phyloP scores from a whole-genome alignment of 1,140 invertebrate genomes.

The Drosophila nebulosa region DNA sequence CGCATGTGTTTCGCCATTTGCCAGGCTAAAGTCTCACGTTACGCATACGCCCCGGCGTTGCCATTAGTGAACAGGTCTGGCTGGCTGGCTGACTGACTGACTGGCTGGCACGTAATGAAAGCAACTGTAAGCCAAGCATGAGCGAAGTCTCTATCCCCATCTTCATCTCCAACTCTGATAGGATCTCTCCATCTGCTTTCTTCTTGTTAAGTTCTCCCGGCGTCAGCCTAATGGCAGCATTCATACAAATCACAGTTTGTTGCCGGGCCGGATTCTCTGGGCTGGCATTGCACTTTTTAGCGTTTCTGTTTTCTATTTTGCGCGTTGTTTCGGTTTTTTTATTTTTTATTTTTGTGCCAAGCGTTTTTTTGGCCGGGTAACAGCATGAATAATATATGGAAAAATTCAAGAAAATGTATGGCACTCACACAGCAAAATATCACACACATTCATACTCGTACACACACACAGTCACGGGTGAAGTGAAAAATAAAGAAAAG shows the following conservation, averaged over 20 bases:
- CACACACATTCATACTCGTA: background rate
- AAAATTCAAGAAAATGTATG: slow-evolving; percentile 63
- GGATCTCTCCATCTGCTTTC: background rate
- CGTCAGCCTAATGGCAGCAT: slow-evolving; percentile 63
- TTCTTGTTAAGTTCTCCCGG: slow-evolving; percentile 18
- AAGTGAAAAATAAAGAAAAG: slow-evolving; percentile 58
- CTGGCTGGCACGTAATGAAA: slow-evolving; percentile 25
- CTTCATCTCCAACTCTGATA: background rate
- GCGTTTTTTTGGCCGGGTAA: slow-evolving; percentile 5
- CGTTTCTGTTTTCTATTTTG: slow-evolving; percentile 18
- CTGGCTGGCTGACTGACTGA: slow-evolving; percentile 2
- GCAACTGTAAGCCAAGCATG: slow-evolving; percentile 17
- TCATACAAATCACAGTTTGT: slow-evolving; percentile 62
- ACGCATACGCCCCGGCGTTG: slow-evolving; percentile 53
- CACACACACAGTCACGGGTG: background rate
- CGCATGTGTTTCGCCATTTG: slow-evolving; percentile 3
- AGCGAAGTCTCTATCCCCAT: background rate
- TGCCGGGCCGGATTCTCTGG: slow-evolving; percentile 38
- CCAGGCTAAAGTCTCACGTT: slow-evolving; percentile 23
- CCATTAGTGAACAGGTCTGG: background rate
- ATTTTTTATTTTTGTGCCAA: background rate
- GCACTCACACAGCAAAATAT: slow-evolving; percentile 9
- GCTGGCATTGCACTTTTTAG: slow-evolving; percentile 65
- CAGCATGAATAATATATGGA: slow-evolving; percentile 58
- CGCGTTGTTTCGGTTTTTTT: background rate